Conservation (phyloP, 2,888 invertebrate species). For the Dynastes hyllus region DNA sequence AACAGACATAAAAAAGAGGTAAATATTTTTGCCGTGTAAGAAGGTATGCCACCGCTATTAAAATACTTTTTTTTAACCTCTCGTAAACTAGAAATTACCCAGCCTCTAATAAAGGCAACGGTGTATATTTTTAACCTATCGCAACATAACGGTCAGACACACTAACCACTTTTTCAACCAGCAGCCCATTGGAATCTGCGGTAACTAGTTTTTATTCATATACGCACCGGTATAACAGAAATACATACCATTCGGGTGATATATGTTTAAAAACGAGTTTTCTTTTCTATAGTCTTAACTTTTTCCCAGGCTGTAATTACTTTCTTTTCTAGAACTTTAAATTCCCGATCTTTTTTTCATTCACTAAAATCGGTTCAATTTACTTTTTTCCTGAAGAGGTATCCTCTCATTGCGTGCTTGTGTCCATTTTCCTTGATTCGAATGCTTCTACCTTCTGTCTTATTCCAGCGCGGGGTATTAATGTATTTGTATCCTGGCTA, state of each 20-base stretch:
- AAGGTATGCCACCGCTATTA: constrained; percentile 11
- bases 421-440: constrained; percentile 13
- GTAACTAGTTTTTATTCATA: constrained; percentile 26
- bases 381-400: neutral
- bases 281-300: constrained; percentile 20
- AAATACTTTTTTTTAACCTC: constrained; percentile 27
- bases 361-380: constrained; percentile 1
- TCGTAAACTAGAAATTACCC: constrained; percentile 35
- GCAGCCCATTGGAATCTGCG: constrained; percentile 17
- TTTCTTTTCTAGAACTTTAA: constrained; percentile 23
- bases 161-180: constrained; percentile 49
- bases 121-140: constrained; percentile 48
- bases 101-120: constrained; percentile 18
- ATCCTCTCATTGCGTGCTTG: constrained; percentile 12
- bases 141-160: constrained; percentile 49
- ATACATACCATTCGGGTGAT: neutral
- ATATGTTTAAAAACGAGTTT: constrained; percentile 31
- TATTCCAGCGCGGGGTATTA: neutral
- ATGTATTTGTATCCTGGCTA: constrained; percentile 19
- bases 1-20: neutral
- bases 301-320: too few species aligned
- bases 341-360: constrained; percentile 10
- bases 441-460: neutral
- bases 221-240: neutral
- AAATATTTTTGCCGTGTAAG: neutral